These are phyloP conservation scores for Mylabris sibirica DNA, from an alignment of 2,888 invertebrate species.

Conservation along the genomic window DNA sequence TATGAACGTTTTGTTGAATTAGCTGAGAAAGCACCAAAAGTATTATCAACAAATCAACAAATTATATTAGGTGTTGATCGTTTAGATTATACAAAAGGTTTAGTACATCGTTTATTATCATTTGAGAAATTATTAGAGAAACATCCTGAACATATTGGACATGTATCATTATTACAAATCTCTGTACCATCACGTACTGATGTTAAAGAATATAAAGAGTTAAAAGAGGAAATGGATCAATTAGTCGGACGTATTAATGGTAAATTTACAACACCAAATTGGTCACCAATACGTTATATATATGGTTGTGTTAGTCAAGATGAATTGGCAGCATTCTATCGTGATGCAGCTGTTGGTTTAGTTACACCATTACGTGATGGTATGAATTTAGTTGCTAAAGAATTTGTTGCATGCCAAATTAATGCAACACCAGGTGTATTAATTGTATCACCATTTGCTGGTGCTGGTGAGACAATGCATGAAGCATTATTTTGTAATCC, in stretches of 20 bases:
- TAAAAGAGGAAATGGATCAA: constrained; percentile 91
- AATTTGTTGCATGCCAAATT: constrained; percentile 91
- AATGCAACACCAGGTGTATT: constrained; percentile 84
- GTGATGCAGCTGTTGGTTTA: constrained; percentile 85
- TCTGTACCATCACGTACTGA: constrained; percentile 90
- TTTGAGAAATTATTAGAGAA: constrained; percentile 83
- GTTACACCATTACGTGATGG: constrained; percentile 89
- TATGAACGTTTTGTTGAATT: constrained; percentile 85
- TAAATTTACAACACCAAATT: constrained; percentile 87
- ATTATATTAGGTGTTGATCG: constrained; percentile 88
- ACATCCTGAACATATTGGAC: constrained; percentile 85
- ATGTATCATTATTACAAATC: constrained; percentile 84
- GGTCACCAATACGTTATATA: constrained; percentile 89
- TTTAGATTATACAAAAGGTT: constrained; percentile 89
- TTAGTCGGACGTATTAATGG: constrained; percentile 88
- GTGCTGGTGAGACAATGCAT: constrained; percentile 94
- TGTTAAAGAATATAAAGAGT: constrained; percentile 87
- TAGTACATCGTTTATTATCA: constrained; percentile 82
- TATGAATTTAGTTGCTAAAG: constrained; percentile 93
- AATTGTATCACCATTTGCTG: constrained; percentile 90
- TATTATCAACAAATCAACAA: constrained; percentile 77
- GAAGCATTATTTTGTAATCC: constrained; percentile 90
- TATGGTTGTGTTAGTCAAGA: constrained; percentile 89
- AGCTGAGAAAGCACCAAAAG: constrained; percentile 72
- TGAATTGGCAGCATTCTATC: constrained; percentile 84